These are phyloP conservation scores for Vimba vimba DNA, from an alignment of 2,113 vertebrate genomes.

Conservation along the genomic window DNA sequence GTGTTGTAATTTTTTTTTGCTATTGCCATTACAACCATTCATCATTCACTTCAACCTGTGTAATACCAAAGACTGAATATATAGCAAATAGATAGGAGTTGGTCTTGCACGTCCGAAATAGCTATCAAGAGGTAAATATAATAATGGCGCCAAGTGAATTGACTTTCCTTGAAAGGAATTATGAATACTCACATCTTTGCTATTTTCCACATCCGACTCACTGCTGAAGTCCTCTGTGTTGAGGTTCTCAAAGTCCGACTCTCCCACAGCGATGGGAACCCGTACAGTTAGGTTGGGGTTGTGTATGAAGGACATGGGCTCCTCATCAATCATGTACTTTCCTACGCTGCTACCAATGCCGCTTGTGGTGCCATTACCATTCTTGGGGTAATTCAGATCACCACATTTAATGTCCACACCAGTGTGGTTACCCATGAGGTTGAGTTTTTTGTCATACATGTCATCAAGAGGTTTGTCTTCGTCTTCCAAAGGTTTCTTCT, in stretches of 20 bases:
- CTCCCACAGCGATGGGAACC: conserved; percentile 94
- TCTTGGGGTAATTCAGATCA: conserved; percentile 92
- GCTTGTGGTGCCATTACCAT: conserved; percentile 95
- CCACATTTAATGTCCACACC: conserved; percentile 92
- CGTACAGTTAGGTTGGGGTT: conserved; percentile 97
- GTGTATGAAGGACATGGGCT: conserved; percentile 99
- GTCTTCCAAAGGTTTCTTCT: conserved; percentile 85
- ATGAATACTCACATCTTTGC: conserved; percentile 89
- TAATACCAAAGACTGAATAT: too few species aligned
- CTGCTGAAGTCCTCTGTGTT: conserved; percentile 99
- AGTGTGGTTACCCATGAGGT: conserved; percentile 93
- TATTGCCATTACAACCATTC: not conserved
- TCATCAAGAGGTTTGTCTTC: conserved; percentile 95
- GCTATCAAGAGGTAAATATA: not conserved
- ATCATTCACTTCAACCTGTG: too few species aligned
- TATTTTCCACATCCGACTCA: conserved; percentile 93
- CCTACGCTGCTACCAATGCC: conserved; percentile 98
- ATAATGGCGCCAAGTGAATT: not conserved
- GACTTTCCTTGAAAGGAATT: not conserved
- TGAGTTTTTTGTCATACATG: conserved; percentile 92
- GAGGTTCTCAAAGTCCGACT: conserved; percentile 97
- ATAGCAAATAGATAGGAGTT: not conserved
- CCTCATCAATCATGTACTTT: conserved; percentile 97
- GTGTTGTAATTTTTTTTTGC: not conserved
- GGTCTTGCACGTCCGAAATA: not conserved